These are phyloP conservation scores for Whitmania pigra DNA, from an alignment of 1,140 invertebrate genomes.

Conservation along the genomic window DNA sequence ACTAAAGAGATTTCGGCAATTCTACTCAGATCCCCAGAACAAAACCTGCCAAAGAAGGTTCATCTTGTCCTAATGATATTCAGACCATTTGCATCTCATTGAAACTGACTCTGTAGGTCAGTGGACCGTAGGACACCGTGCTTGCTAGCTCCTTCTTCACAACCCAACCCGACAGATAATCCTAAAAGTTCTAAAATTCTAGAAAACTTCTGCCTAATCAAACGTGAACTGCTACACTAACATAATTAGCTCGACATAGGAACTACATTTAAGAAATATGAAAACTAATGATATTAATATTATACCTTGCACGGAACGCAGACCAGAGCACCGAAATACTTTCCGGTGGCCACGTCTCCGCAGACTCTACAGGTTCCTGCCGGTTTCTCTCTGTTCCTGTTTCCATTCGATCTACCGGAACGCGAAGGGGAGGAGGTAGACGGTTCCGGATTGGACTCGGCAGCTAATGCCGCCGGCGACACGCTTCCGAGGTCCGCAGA, in stretches of 20 bases:
- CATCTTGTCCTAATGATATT: no score
- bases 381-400: not conserved
- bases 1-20: no score
- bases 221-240: not conserved
- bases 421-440: not conserved
- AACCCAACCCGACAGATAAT: no score
- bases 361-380: slow-evolving; percentile 37
- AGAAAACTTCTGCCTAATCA: no score
- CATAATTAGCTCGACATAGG: not conserved
- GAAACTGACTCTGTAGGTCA: no score
- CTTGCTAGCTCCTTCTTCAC: no score
- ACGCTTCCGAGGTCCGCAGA: no score
- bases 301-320: slow-evolving; percentile 44
- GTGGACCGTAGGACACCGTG: no score
- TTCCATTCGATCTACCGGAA: not conserved
- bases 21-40: no score
- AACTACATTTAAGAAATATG: not conserved
- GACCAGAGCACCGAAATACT: slow-evolving; percentile 45
- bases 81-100: no score
- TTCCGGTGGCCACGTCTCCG: slow-evolving; percentile 41
- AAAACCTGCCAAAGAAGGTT: no score
- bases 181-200: no score
- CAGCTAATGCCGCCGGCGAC: not conserved
- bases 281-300: not conserved
- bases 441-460: not conserved